phyloP scores from a whole-genome alignment of 2,113 vertebrate genomes.

The Thamnaconus septentrionalis region DNA sequence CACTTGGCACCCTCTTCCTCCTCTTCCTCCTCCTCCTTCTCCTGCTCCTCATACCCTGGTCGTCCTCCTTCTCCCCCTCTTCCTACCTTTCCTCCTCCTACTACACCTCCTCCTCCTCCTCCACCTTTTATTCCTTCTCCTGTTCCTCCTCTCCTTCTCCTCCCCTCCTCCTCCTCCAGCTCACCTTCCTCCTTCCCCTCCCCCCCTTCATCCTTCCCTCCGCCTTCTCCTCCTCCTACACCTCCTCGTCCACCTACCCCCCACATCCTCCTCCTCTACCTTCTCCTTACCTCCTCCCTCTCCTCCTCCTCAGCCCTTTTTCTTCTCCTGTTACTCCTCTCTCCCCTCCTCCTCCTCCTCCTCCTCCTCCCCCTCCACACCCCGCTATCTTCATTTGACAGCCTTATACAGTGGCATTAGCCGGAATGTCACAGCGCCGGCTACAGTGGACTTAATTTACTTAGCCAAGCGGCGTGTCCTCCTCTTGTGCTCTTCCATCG shows the following conservation, averaged over 20 bases:
- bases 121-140: too few relatives aligned
- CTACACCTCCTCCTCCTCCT: too few relatives aligned
- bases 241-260: slow-evolving; percentile 32
- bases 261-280: neutral
- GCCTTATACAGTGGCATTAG: slow-evolving; percentile 48
- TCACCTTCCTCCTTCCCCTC: neutral
- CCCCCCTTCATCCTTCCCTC: neutral
- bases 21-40: too few relatives aligned
- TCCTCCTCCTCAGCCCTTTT: slow-evolving; percentile 1
- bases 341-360: neutral
- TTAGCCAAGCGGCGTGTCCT: slow-evolving; percentile 37
- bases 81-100: too few relatives aligned
- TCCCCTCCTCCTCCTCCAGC: too few relatives aligned
- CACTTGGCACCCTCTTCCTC: too few relatives aligned
- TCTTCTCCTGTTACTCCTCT: slow-evolving; percentile 12
- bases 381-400: slow-evolving; percentile 60
- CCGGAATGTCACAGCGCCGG: slow-evolving; percentile 47
- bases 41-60: too few relatives aligned
- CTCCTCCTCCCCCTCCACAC: neutral
- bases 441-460: slow-evolving; percentile 61
- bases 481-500: slow-evolving; percentile 22
- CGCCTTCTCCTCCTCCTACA: slow-evolving; percentile 8
- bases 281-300: neutral
- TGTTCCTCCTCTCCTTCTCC: too few relatives aligned
- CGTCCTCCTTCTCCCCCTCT: too few relatives aligned